Conservation (phyloP, 2,797 vertebrate species). For the Streptopelia turtur region DNA sequence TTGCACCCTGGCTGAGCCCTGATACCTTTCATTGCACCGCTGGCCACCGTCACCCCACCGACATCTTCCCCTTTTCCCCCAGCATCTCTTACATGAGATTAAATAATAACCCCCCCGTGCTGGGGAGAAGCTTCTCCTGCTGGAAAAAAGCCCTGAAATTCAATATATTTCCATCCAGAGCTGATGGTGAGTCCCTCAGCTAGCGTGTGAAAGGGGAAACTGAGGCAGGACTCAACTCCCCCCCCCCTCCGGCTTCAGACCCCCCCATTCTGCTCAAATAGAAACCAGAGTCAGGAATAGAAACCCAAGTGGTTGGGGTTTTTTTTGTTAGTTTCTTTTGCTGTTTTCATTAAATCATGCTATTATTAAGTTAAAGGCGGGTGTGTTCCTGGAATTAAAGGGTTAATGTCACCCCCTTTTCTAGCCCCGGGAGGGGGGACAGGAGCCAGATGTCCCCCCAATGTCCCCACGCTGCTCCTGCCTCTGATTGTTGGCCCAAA, state of each 20-base stretch:
- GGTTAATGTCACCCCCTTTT: not conserved
- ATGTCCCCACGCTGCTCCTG: not conserved
- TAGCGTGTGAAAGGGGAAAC: not conserved
- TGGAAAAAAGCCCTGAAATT: not conserved
- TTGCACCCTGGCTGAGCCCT: not conserved
- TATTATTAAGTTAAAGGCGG: rapidly evolving
- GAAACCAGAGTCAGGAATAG: not conserved
- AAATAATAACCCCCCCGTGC: not conserved
- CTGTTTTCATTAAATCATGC: not conserved
- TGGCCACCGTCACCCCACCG: not conserved
- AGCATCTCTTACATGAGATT: not conserved
- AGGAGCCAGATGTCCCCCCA: not conserved
- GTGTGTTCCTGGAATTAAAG: not conserved
- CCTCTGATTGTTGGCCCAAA: not conserved
- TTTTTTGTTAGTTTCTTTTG: not conserved
- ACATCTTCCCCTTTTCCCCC: not conserved
- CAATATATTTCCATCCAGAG: not conserved
- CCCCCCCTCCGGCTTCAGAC: too few relatives aligned
- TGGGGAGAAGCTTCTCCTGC: not conserved
- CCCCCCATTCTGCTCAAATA: not conserved
- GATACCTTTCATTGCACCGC: rapidly evolving
- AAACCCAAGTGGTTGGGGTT: not conserved
- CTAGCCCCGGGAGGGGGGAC: not conserved
- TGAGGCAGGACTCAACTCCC: not conserved
- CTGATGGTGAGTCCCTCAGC: not conserved